Conservation (phyloP, 2,113 vertebrate species). For the Raja brachyura region DNA sequence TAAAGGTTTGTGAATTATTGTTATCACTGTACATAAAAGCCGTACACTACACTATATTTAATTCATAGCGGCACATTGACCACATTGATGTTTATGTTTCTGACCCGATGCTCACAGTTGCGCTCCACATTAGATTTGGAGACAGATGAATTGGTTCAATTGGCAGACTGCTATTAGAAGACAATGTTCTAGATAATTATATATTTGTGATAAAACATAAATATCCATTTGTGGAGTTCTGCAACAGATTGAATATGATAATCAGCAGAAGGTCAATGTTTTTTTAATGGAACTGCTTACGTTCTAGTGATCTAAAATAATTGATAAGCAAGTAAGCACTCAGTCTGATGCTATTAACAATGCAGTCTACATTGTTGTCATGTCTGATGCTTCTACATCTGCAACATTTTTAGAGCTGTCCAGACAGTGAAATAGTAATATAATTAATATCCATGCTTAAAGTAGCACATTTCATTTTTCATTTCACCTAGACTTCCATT, state of each 20-base stretch:
- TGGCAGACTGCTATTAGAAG: not conserved
- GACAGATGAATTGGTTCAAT: not conserved
- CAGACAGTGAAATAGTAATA: not conserved
- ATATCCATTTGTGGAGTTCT: not conserved
- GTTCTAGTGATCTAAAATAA: not conserved
- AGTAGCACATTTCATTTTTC: not conserved
- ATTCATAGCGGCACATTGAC: not conserved
- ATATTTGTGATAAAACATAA: not conserved
- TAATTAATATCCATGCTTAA: not conserved
- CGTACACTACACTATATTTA: not conserved
- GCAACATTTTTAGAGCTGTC: not conserved
- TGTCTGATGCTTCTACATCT: not conserved
- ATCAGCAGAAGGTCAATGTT: not conserved
- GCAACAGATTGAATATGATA: not conserved
- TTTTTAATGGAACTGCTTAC: not conserved
- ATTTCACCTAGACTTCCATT: slow-evolving; percentile 12
- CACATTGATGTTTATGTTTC: not conserved
- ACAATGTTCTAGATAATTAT: slow-evolving; percentile 3
- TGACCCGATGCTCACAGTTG: not conserved
- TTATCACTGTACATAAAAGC: not conserved
- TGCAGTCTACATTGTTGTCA: not conserved
- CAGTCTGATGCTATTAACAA: not conserved
- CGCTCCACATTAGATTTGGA: not conserved
- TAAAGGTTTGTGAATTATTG: not conserved
- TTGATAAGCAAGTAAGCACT: not conserved